phyloP scores from a whole-genome alignment of 2,797 vertebrate species.

The Aotus griseimembra region DNA sequence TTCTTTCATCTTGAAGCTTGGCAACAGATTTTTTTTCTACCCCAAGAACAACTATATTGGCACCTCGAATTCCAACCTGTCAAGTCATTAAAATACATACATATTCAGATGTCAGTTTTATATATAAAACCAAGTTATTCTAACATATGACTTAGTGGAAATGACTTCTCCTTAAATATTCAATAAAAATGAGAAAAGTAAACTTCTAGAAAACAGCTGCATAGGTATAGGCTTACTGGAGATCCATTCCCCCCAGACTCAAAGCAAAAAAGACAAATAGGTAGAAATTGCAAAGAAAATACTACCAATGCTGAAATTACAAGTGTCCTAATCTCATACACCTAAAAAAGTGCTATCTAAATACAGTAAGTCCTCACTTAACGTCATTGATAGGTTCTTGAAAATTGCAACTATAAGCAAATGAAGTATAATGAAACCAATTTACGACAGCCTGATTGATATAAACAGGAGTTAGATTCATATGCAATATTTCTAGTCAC shows the following conservation, averaged over 20 bases:
- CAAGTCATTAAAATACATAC: background rate
- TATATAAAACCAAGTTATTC: conserved; percentile 15
- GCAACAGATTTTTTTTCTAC: conserved; percentile 92
- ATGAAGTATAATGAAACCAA: background rate
- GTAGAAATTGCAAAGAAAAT: background rate
- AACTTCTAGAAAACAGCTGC: background rate
- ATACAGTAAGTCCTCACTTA: background rate
- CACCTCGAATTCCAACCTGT: conserved; percentile 91
- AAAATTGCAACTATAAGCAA: background rate
- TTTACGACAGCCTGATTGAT: background rate
- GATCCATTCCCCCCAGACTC: background rate
- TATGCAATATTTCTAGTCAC: background rate
- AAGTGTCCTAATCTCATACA: background rate
- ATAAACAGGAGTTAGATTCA: background rate
- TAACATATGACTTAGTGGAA: background rate
- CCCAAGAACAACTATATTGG: conserved; percentile 90
- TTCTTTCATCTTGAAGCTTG: conserved; percentile 91
- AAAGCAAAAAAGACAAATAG: background rate
- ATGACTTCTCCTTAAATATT: background rate
- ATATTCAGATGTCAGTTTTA: conserved; percentile 20
- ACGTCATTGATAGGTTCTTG: background rate
- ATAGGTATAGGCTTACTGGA: background rate
- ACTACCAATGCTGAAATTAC: background rate
- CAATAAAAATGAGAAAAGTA: background rate
- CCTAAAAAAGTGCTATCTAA: background rate